phyloP scores from a whole-genome alignment of 2,113 vertebrate species.

The Theropithecus gelada region DNA sequence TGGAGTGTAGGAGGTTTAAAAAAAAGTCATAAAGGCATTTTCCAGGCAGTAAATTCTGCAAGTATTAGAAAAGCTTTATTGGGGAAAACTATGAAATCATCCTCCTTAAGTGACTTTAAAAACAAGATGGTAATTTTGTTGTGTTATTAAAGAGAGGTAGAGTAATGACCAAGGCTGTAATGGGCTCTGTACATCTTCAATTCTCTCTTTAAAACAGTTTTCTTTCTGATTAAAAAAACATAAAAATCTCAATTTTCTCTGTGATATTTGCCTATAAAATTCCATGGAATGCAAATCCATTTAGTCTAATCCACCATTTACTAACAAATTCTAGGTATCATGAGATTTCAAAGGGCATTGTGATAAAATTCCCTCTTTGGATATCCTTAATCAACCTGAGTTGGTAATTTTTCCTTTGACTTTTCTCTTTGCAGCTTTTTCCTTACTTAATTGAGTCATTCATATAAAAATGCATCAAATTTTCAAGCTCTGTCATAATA shows the following conservation, averaged over 20 bases:
- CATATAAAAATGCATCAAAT: neutral
- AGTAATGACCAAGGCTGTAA: neutral
- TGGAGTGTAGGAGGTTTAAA: neutral
- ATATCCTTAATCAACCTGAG: neutral
- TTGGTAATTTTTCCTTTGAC: neutral
- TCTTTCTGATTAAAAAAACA: constrained; percentile 5
- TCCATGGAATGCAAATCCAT: neutral
- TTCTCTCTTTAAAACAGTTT: neutral
- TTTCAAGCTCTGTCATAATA: constrained; percentile 11
- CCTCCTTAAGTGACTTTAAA: neutral
- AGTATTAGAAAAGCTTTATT: neutral
- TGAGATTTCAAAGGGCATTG: neutral
- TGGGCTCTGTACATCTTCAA: neutral
- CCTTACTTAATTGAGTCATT: neutral
- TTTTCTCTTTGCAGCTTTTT: neutral
- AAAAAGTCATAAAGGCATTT: neutral
- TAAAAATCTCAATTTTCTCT: neutral
- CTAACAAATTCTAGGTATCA: neutral
- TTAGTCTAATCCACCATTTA: neutral
- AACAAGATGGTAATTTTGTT: neutral
- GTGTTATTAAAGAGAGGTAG: neutral
- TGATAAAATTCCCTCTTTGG: neutral
- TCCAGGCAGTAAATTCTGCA: neutral
- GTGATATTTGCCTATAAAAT: constrained; percentile 2
- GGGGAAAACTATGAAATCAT: constrained; percentile 1